Evolutionary conservation across 1,140 invertebrate species (phyloP), one percentile per base, ranked within the genome.

Genomic region (Vanessa tameamea): DNA sequence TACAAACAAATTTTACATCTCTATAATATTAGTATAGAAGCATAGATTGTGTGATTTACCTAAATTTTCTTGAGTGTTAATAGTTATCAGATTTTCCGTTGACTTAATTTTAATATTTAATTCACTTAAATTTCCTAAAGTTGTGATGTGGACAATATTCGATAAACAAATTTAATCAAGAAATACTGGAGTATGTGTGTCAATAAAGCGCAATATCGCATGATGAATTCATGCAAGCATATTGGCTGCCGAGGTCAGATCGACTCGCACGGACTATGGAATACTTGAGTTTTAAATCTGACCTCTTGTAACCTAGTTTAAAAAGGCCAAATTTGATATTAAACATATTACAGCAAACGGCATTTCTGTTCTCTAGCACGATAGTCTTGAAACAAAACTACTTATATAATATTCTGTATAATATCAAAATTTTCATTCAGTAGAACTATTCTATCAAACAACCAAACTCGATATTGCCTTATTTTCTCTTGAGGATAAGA

Each of bases 241-340:
- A 69, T 69, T 57, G 55, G 23, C 48, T 64, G 64, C 55, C 50
- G 47, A 64, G 61, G 69, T 71, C 69, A 64, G 61, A 71, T 71
- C 69, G 69, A 51, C 48, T 51, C 61, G 20, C 53, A 57, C 37
- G 48, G 50, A 71, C 57, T 53, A 50, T 64, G 48, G 31, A 50
- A 37, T 26, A 31, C 31, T 61, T 64, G 61, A 71, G 48, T 71
- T 71, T 43, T 16, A 63, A 48, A 64, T 53, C 31, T 64, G 69
- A 71, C 69, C 69, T 16, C n/a, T 15, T 26, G 26, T 64, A 23
- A 71, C 59, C 59, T 51, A 71, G 43, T 50, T 53, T 53, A 37
- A 57, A 61, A 57, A 23, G 55, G 55, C 55, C 16, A 26, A 12
- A 57, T 57, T 57, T 57, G 16, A 57, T 57, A 57, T 26, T 1